phyloP scores from a whole-genome alignment of 2,797 vertebrate species.

The Sphenopsis melanotis region DNA sequence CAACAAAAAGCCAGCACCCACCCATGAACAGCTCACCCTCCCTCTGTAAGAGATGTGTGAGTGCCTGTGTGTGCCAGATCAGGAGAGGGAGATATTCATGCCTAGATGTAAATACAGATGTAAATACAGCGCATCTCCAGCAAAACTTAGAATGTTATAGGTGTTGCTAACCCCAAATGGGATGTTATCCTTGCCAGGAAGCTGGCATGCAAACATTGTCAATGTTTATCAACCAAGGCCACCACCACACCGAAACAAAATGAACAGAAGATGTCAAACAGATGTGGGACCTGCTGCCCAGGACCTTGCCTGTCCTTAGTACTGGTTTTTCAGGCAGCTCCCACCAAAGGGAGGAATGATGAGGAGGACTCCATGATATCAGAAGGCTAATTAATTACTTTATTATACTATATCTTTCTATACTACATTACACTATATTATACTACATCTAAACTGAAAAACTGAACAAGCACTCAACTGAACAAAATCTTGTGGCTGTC shows the following conservation, averaged over 20 bases:
- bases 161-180: neutral
- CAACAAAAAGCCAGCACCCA: conserved; percentile 64
- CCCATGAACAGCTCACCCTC: conserved; percentile 55
- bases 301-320: neutral
- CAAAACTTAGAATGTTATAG: neutral
- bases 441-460: too few species aligned
- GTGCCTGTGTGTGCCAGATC: neutral
- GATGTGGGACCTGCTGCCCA: neutral
- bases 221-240: neutral
- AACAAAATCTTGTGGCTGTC: too few species aligned
- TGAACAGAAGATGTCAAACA: neutral
- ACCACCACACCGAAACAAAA: neutral
- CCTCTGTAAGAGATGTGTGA: conserved; percentile 16
- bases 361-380: too few species aligned
- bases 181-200: neutral
- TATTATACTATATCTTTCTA: too few species aligned
- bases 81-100: neutral
- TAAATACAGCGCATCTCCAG: neutral
- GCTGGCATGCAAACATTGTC: rapidly evolving
- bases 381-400: too few species aligned
- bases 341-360: too few species aligned
- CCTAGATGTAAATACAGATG: neutral
- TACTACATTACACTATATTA: too few species aligned
- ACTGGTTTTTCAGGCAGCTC: too few species aligned
- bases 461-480: too few species aligned